Conservation (phyloP, 2,113 vertebrate species). For the Pluvianellus socialis region DNA sequence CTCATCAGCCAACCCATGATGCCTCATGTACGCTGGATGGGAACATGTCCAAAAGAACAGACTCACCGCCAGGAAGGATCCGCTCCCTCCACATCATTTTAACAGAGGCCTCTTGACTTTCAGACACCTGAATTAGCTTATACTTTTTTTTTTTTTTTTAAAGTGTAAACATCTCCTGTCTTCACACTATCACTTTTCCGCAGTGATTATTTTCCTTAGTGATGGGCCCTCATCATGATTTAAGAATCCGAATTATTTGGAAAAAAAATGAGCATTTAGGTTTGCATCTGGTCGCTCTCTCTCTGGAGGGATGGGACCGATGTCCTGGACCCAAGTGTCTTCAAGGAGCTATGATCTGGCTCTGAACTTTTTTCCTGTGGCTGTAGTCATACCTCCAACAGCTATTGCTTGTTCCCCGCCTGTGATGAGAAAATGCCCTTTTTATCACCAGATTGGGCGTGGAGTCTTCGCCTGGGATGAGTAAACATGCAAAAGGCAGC, state of each 20-base stretch:
- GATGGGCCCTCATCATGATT: not conserved
- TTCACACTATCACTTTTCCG: not conserved
- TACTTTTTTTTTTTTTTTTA: too few relatives aligned
- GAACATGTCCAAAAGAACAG: not conserved
- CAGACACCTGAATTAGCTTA: not conserved
- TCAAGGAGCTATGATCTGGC: not conserved
- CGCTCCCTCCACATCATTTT: fast-evolving
- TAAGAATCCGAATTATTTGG: not conserved
- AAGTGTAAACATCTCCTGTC: not conserved
- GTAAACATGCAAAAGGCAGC: not conserved
- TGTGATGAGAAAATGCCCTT: not conserved
- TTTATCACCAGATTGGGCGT: not conserved
- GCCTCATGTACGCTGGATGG: not conserved
- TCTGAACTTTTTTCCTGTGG: not conserved
- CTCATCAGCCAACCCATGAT: fast-evolving
- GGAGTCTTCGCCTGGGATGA: not conserved
- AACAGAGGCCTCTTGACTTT: not conserved
- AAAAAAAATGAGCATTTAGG: not conserved
- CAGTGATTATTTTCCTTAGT: not conserved
- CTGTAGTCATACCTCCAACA: not conserved
- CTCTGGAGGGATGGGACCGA: not conserved
- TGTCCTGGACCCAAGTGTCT: not conserved
- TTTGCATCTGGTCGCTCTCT: not conserved
- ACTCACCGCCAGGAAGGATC: not conserved
- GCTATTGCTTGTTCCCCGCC: not conserved